Evolutionary conservation across 2,113 vertebrate genomes (phyloP), one percentile per base, ranked within the genome.

Genomic region (Phylloscopus trochiloides): DNA sequence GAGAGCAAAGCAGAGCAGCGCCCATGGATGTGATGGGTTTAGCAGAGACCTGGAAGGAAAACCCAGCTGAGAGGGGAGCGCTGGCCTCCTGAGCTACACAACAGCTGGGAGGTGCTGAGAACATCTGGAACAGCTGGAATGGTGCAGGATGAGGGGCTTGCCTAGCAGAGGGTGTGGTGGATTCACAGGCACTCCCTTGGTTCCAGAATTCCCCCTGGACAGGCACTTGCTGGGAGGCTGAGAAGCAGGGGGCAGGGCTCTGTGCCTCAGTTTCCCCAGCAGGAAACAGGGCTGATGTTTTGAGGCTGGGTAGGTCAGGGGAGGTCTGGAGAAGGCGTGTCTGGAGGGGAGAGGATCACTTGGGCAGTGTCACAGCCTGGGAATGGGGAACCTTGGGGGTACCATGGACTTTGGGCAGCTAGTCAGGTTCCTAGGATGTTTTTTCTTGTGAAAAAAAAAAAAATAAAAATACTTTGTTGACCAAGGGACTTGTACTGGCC

Each of bases 11-110:
- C 7, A 3, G 70, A 88, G 51, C 5, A 6, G 65, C 0, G 19
- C 74, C 67, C 3, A 3, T 2, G 9, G 58, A 72, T 57, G 29
- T 22, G 17, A 96, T 95, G 92, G 68, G 13, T 97, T 97, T 94
- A 94, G 34, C 95, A 97, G 94, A 94, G 72, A 90, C 25, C 89
- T 95, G 96, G 93, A 95, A 89, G 51, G 40, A 45, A 79, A 93
- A 72, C 34, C 7, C 55, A 55, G 8, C 19, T 59, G 62, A 77
- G 73, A 85, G 47, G 70, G 40, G 67, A 84, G 21, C 0, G 0
- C 22, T 2, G 22, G 55, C 73, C 63, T 92, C 83, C 71, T 66
- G 81, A 95, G 66, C 45, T 71, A 52, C 32, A 14, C 74, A 88
- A 22, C 51, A 88, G 77, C 84, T 87, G 71, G 70, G 50, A 28